Evolutionary conservation across 2,888 invertebrate species (phyloP).

Genomic region (Hedya salicella): DNA sequence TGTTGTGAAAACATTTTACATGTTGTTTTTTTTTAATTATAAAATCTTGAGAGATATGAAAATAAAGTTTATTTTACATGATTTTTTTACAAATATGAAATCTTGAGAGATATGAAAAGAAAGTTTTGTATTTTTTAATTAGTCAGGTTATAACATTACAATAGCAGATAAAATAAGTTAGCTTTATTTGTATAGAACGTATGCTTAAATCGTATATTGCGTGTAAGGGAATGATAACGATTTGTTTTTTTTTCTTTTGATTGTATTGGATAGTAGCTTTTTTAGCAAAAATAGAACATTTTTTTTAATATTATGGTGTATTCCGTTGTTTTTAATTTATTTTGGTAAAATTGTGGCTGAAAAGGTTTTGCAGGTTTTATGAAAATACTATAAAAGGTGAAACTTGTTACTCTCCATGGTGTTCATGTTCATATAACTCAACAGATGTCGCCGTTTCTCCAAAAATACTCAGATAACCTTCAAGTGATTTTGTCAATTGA

Average conservation of each 20-base stretch:
- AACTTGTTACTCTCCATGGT: neutral
- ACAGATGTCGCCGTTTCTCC: conserved; percentile 67
- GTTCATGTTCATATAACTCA: conserved; percentile 36
- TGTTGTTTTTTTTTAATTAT: neutral
- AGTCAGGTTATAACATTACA: too few species aligned
- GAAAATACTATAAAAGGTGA: neutral
- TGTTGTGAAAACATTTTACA: neutral
- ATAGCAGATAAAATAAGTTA: too few species aligned
- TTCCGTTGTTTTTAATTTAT: neutral
- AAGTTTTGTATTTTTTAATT: too few species aligned
- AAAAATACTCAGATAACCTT: conserved; percentile 81
- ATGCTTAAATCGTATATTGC: neutral
- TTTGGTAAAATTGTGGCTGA: neutral
- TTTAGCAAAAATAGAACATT: neutral
- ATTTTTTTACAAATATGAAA: too few species aligned
- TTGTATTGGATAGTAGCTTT: neutral
- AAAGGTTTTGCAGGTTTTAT: neutral
- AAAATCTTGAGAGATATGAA: too few species aligned
- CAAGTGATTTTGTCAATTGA: conserved; percentile 80
- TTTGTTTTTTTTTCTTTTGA: neutral
- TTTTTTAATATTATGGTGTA: neutral
- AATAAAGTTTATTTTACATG: too few species aligned
- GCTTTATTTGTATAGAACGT: neutral
- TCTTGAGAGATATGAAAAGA: neutral
- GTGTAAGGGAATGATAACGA: neutral